phyloP scores from a whole-genome alignment of 2,113 vertebrate species.

The Heterocephalus glaber region DNA sequence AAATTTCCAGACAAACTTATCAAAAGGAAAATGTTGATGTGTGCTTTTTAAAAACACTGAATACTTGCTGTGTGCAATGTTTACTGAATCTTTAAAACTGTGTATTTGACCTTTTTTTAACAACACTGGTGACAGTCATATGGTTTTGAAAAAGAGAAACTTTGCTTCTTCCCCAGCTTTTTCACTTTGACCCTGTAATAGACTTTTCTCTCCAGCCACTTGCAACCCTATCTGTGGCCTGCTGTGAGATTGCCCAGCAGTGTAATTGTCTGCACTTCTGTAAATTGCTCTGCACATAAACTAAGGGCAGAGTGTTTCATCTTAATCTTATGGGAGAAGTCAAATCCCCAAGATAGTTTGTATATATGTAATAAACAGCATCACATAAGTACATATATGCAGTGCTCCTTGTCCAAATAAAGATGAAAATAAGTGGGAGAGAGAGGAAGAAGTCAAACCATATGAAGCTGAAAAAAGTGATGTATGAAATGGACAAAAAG shows the following conservation, averaged over 20 bases:
- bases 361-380: slow-evolving; percentile 44
- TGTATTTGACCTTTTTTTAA: slow-evolving; percentile 82
- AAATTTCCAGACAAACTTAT: slow-evolving; percentile 83
- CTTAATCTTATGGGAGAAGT: slow-evolving; percentile 62
- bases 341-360: slow-evolving; percentile 59
- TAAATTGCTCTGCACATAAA: slow-evolving; percentile 62
- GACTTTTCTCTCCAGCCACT: slow-evolving; percentile 57
- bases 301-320: slow-evolving; percentile 65
- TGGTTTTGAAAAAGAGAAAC: slow-evolving; percentile 79
- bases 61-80: slow-evolving; percentile 90
- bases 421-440: slow-evolving; percentile 53
- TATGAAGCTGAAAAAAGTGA: slow-evolving; percentile 67
- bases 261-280: slow-evolving; percentile 18
- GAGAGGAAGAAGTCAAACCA: slow-evolving; percentile 79
- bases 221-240: slow-evolving; percentile 60
- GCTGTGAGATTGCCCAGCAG: slow-evolving; percentile 67
- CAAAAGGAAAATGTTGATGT: slow-evolving; percentile 78
- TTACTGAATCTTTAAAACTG: slow-evolving; percentile 87
- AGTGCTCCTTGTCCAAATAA: slow-evolving; percentile 71
- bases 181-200: slow-evolving; percentile 72
- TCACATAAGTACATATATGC: slow-evolving; percentile 28
- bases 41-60: slow-evolving; percentile 88
- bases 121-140: slow-evolving; percentile 85
- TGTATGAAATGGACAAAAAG: slow-evolving; percentile 60
- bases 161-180: slow-evolving; percentile 76